These are phyloP conservation scores for Chionodraco myersi DNA, from an alignment of 2,113 vertebrate species.

Conservation along the genomic window DNA sequence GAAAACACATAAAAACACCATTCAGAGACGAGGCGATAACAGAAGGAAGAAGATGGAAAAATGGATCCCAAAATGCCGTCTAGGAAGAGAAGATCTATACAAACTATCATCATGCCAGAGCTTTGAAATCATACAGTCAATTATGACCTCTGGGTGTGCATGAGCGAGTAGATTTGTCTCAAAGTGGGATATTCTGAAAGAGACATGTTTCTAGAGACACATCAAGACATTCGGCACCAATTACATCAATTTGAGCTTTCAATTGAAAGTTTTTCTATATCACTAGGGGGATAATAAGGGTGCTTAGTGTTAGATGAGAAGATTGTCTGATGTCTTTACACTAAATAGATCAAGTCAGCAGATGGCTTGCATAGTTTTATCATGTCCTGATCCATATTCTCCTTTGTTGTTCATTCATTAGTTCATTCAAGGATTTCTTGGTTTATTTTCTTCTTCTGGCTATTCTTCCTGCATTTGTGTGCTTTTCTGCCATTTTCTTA, in stretches of 20 bases:
- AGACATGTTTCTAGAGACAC: background rate
- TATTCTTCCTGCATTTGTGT: no score
- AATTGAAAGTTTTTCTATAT: background rate
- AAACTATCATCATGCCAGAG: conserved; percentile 20
- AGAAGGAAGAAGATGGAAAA: background rate
- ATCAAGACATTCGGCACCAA: background rate
- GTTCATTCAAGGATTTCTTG: no score
- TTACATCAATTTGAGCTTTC: background rate
- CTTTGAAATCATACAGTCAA: conserved; percentile 30
- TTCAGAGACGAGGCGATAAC: background rate
- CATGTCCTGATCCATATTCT: no score
- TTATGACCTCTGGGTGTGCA: conserved; percentile 19
- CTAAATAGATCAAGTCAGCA: background rate
- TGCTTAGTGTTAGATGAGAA: background rate
- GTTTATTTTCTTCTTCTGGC: no score
- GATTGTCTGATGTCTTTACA: background rate
- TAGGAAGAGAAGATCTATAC: conserved; percentile 39
- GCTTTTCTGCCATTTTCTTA: no score
- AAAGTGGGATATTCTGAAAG: conserved; percentile 9
- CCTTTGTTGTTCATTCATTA: no score
- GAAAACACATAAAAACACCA: background rate
- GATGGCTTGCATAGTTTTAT: no score
- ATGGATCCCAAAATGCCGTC: conserved; percentile 38
- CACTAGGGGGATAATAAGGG: background rate
- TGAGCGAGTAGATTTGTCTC: conserved; percentile 7